phyloP scores from a whole-genome alignment of 2,113 vertebrate genomes.

The Sorex araneus region DNA sequence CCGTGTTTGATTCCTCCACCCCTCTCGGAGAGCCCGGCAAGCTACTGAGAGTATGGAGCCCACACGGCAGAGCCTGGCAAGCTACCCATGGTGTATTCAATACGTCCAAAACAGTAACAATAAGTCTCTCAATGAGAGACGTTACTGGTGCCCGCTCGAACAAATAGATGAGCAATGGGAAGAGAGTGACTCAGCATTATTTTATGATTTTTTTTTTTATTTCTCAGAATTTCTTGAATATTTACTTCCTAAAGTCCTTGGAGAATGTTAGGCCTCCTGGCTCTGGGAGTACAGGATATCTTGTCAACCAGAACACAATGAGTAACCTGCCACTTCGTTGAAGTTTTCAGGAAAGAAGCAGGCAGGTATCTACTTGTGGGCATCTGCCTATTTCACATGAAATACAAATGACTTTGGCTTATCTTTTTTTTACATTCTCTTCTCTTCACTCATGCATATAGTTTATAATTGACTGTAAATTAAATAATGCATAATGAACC shows the following conservation, averaged over 20 bases:
- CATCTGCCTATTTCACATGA: constrained; percentile 20
- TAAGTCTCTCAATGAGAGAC: too few species aligned
- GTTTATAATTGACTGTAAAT: constrained; percentile 63
- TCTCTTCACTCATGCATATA: constrained; percentile 41
- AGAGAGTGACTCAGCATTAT: too few species aligned
- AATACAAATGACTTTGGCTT: constrained; percentile 54
- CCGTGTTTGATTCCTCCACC: too few species aligned
- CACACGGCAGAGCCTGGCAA: too few species aligned
- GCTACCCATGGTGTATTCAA: too few species aligned
- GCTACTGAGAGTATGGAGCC: too few species aligned
- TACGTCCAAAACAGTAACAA: too few species aligned
- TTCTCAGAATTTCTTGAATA: constrained; percentile 25
- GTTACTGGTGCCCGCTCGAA: too few species aligned
- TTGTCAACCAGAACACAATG: neutral
- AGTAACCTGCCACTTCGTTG: neutral
- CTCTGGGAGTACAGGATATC: neutral
- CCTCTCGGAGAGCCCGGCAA: too few species aligned
- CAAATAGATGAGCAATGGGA: too few species aligned
- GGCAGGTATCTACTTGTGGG: neutral
- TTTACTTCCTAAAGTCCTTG: neutral
- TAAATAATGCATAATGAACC: constrained; percentile 64
- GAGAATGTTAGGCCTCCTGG: neutral
- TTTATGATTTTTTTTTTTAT: constrained; percentile 26
- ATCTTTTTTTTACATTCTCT: constrained; percentile 49
- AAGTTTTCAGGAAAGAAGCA: neutral